These are phyloP conservation scores for Gadopsis bispinosus DNA, from an alignment of 2,797 vertebrate species.

Conservation along the genomic window DNA sequence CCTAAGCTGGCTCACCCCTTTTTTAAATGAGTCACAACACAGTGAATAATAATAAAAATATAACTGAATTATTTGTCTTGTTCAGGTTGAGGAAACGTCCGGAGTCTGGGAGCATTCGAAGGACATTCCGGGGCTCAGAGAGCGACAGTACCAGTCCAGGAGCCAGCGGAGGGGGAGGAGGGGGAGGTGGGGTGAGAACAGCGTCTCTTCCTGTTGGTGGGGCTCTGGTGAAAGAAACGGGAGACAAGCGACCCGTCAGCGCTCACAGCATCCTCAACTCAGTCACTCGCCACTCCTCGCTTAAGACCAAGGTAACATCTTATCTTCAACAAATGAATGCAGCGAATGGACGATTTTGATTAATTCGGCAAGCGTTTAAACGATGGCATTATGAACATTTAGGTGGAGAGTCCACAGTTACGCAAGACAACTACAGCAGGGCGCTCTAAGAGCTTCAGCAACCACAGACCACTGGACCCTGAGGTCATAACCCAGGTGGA, in stretches of 20 bases:
- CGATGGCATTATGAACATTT: neutral
- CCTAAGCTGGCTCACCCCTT: neutral
- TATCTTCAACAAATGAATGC: neutral
- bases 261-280: slow-evolving; percentile 96
- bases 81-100: slow-evolving; percentile 94
- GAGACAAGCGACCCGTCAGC: slow-evolving; percentile 93
- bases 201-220: slow-evolving; percentile 90
- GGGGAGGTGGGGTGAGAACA: slow-evolving; percentile 82
- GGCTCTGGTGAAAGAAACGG: slow-evolving; percentile 89
- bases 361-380: neutral
- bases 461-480: slow-evolving; percentile 94
- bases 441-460: slow-evolving; percentile 99
- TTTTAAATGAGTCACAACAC: neutral
- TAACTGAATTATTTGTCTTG: slow-evolving; percentile 10
- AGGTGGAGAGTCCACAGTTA: slow-evolving; percentile 94
- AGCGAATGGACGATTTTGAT: neutral
- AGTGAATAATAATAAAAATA: neutral
- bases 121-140: slow-evolving; percentile 90
- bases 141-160: slow-evolving; percentile 85
- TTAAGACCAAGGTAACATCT: slow-evolving; percentile 88
- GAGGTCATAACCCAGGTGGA: slow-evolving; percentile 94
- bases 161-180: slow-evolving; percentile 61
- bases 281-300: slow-evolving; percentile 95
- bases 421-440: slow-evolving; percentile 91
- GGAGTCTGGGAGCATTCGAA: slow-evolving; percentile 91